Base-by-base conservation (phyloP, 2,797 vertebrate species). In the Microctenopoma steveboyesi region DNA sequence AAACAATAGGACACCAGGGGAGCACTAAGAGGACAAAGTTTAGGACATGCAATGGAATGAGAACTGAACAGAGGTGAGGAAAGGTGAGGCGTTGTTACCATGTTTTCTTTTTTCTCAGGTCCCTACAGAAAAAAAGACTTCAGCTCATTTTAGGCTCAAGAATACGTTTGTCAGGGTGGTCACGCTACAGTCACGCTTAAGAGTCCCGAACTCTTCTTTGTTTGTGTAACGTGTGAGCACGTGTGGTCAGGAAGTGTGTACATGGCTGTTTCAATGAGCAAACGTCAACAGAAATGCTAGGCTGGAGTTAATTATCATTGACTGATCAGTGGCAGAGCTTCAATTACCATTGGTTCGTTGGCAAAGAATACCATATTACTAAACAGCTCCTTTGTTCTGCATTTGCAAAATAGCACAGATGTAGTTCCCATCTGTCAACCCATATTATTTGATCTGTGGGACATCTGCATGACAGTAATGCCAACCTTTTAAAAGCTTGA, bases 251-350 rank as follows among this genome's bases (percentile, higher is more conserved):
- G 16, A 6, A 70, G 71, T 49, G 33, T 4, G 52, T 82, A 81
- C 86, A 66, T 85, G 65, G 56, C 50, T 50, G 61, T 60, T 86
- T 66, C 28, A 72, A 66, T 47, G 37, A 60, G 50, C 35, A 74
- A 83, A 69, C 64, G 67, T 64, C 69, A 62, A 51, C n/a, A n/a
- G 42, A 76, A 86, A 84, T 85, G 66, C 42, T 71, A 60, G 71
- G 67, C 54, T 75, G 53, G 58, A 67, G 67, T 79, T 83, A 72
- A 85, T 88, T 72, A 73, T 74, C 45, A 80, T 64, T 77, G 66
- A 66, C 61, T 61, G 59, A 86, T 85, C 55, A 69, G 57, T 83
- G 69, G 77, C 64, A 82, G 67, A 74, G 67, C 51, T 74, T 33
- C 53, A 83, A 79, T 86, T 82, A 84, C 28, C 47, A 40, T 47